Percentiles rank a stretch among this genome's conserved stretches.
phyloP scores from a whole-genome alignment of 2,888 invertebrate species.

The Tinea trinotella region DNA sequence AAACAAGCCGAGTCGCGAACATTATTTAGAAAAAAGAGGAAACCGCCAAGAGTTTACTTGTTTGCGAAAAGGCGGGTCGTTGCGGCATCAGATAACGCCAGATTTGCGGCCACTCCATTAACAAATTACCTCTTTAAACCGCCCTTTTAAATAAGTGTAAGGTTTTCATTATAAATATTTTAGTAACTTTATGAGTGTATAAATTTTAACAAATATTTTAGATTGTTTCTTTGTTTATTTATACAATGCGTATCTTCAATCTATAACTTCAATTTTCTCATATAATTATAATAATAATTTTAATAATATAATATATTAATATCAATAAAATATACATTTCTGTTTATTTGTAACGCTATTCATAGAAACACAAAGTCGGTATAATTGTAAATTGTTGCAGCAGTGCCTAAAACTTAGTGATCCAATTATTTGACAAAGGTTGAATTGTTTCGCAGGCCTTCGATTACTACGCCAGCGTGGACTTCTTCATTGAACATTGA shows the following conservation, averaged over 20 bases:
- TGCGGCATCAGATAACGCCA: constrained; percentile 58
- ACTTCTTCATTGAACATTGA: background rate
- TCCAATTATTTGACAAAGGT: constrained; percentile 16
- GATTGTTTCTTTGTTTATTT: too few relatives aligned
- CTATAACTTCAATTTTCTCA: too few relatives aligned
- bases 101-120: constrained; percentile 64
- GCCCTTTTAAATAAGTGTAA: constrained; percentile 33
- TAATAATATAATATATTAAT: too few relatives aligned
- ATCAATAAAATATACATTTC: background rate
- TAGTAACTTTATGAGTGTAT: background rate
- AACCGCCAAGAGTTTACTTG: constrained; percentile 53
- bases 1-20: constrained; percentile 54
- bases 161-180: constrained; percentile 20
- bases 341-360: background rate
- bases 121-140: constrained; percentile 58
- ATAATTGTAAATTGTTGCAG: constrained; percentile 3
- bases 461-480: background rate
- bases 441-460: constrained; percentile 6
- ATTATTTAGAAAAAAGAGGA: constrained; percentile 61
- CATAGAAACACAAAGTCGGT: background rate
- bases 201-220: background rate
- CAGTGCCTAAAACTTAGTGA: constrained; percentile 2
- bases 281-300: too few relatives aligned
- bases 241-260: too few relatives aligned
- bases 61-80: constrained; percentile 58